Conservation (phyloP, 2,888 invertebrate genomes). For the Ceraclea dissimilis region DNA sequence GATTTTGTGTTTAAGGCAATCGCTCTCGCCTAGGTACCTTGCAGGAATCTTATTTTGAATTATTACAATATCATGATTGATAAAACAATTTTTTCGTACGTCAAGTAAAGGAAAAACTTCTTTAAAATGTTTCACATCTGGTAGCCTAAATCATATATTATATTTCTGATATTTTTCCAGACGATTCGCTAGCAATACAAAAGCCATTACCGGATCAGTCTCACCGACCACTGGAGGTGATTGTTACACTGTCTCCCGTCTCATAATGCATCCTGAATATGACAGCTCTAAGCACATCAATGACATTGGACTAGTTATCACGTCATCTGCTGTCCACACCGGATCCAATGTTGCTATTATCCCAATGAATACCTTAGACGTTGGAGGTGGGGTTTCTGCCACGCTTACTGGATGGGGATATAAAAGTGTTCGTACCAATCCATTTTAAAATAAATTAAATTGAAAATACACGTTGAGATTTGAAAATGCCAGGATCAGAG, state of each 20-base stretch:
- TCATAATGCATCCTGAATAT: conserved; percentile 10
- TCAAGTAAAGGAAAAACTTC: no score
- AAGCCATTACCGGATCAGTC: conserved; percentile 31
- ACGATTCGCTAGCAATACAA: not conserved
- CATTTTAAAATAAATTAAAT: no score
- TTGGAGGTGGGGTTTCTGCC: not conserved
- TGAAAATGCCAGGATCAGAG: no score
- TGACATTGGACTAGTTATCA: conserved; percentile 15
- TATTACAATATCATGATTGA: no score
- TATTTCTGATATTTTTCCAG: no score
- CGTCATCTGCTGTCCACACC: conserved; percentile 2
- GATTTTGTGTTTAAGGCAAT: no score
- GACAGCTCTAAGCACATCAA: not conserved
- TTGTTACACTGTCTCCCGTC: conserved; percentile 22
- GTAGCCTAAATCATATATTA: no score
- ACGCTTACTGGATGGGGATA: not conserved
- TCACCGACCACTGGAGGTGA: conserved; percentile 27
- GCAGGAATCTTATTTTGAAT: no score
- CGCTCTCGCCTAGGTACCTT: no score
- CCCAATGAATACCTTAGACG: not conserved
- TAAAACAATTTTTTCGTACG: no score
- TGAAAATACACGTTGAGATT: no score
- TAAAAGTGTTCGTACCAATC: not conserved
- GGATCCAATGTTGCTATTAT: conserved; percentile 8
- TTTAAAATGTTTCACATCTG: no score